Evolutionary conservation across 2,888 invertebrate genomes (phyloP).

Genomic region (Dasysyrphus tricinctus): DNA sequence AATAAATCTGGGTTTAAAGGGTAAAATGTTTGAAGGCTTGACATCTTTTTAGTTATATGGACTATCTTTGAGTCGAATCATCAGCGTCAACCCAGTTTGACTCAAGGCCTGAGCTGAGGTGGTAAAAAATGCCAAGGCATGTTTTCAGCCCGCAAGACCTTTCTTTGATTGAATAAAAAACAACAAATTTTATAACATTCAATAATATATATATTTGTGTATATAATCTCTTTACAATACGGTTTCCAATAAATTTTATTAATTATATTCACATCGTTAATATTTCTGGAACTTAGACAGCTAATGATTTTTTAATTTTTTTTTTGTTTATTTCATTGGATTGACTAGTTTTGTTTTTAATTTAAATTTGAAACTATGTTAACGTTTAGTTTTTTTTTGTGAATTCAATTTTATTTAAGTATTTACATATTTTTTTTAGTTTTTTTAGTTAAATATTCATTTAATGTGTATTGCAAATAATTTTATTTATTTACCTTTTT

Average conservation of each 20-base stretch:
- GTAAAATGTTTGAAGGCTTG: no score
- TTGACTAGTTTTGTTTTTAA: slow-evolving; percentile 21
- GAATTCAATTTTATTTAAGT: slow-evolving; percentile 33
- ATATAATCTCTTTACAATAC: slow-evolving; percentile 57
- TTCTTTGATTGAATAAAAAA: slow-evolving; percentile 79
- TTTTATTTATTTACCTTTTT: slow-evolving; percentile 1
- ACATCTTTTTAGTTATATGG: no score
- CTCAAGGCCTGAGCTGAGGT: no score
- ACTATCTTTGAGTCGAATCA: no score
- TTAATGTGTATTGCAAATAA: slow-evolving; percentile 45
- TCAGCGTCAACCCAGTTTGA: no score
- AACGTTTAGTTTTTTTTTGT: slow-evolving; percentile 44
- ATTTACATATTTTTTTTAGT: slow-evolving; percentile 36
- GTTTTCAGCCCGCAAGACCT: no score
- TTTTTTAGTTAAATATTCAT: slow-evolving; percentile 4
- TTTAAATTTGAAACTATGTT: slow-evolving; percentile 26
- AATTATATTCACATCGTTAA: slow-evolving; percentile 35
- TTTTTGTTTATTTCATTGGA: background rate
- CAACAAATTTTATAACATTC: slow-evolving; percentile 51
- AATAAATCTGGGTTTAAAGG: no score
- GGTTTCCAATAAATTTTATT: slow-evolving; percentile 13
- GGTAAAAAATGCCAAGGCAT: no score
- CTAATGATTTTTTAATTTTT: slow-evolving; percentile 26
- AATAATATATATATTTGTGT: slow-evolving; percentile 56
- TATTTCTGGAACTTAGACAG: slow-evolving; percentile 44